These are phyloP conservation scores for Saguinus midas DNA, from an alignment of 2,113 vertebrate species.

Conservation along the genomic window DNA sequence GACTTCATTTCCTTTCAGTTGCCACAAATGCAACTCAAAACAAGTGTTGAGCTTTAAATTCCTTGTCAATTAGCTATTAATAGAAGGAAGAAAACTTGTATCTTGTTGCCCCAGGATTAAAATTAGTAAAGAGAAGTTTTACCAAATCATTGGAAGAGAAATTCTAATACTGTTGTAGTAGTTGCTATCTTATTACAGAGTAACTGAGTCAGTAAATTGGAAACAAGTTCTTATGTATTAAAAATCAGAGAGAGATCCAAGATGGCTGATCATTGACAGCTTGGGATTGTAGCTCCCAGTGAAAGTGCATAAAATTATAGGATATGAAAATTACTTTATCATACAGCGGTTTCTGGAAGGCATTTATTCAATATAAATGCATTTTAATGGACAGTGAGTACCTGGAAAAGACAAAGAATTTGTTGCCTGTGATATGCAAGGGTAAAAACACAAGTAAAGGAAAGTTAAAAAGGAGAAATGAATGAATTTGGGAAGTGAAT, in stretches of 20 bases:
- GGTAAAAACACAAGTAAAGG: constrained; percentile 91
- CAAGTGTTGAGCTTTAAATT: constrained; percentile 70
- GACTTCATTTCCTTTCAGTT: constrained; percentile 84
- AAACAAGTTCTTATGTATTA: neutral
- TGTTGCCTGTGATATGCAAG: constrained; percentile 88
- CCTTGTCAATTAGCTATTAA: neutral
- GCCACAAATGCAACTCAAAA: constrained; percentile 89
- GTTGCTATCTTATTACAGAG: neutral
- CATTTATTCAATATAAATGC: constrained; percentile 88
- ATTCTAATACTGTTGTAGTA: constrained; percentile 2
- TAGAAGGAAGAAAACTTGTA: neutral
- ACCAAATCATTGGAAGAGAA: constrained; percentile 52
- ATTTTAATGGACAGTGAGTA: constrained; percentile 92
- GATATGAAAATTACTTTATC: constrained; percentile 89
- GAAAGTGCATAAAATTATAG: constrained; percentile 84
- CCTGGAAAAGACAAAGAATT: constrained; percentile 91
- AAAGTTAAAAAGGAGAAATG: constrained; percentile 91
- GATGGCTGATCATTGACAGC: too few species aligned
- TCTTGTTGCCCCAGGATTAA: neutral
- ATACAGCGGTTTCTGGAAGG: constrained; percentile 88
- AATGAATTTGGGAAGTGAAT: constrained; percentile 85
- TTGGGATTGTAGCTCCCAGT: too few species aligned
- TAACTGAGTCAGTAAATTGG: constrained; percentile 51
- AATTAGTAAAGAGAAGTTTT: neutral
- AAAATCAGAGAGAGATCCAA: neutral